Evolutionary conservation across 2,888 invertebrate species (phyloP).

Genomic region (Parnassius mnemosyne): DNA sequence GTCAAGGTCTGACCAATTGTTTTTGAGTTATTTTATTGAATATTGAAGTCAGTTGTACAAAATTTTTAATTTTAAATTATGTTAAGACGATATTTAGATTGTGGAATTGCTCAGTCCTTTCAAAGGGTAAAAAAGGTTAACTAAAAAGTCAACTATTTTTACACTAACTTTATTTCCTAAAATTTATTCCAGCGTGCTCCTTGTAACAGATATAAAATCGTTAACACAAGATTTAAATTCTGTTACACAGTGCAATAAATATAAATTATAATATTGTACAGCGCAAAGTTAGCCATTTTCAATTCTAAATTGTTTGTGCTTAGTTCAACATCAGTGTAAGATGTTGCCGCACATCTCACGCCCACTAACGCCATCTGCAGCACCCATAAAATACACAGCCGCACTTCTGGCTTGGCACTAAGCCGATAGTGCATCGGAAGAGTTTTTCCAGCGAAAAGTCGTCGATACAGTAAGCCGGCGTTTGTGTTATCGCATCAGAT

Average conservation of each 20-base stretch:
- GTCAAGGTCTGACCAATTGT: no score
- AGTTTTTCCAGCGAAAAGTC: slow-evolving; percentile 35
- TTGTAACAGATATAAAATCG: no score
- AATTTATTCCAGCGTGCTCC: no score
- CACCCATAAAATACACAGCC: slow-evolving; percentile 52
- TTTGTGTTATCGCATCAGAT: slow-evolving; percentile 17
- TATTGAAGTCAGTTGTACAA: no score
- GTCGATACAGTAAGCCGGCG: slow-evolving; percentile 25
- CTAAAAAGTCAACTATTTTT: no score
- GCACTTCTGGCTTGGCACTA: slow-evolving; percentile 47
- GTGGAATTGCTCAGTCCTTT: no score
- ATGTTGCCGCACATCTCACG: slow-evolving; percentile 30
- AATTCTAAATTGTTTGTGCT: slow-evolving; percentile 41
- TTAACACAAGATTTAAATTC: no score
- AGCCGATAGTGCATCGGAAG: slow-evolving; percentile 46
- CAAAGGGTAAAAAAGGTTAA: no score
- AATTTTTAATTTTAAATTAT: no score
- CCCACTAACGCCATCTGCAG: slow-evolving; percentile 52
- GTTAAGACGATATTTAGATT: no score
- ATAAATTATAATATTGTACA: not conserved
- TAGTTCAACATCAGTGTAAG: slow-evolving; percentile 27
- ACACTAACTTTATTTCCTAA: no score
- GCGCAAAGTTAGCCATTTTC: slow-evolving; percentile 22
- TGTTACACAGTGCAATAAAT: not conserved
- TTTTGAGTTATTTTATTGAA: no score